Conservation (phyloP, 2,888 invertebrate genomes). For the Nycteola revayana region DNA sequence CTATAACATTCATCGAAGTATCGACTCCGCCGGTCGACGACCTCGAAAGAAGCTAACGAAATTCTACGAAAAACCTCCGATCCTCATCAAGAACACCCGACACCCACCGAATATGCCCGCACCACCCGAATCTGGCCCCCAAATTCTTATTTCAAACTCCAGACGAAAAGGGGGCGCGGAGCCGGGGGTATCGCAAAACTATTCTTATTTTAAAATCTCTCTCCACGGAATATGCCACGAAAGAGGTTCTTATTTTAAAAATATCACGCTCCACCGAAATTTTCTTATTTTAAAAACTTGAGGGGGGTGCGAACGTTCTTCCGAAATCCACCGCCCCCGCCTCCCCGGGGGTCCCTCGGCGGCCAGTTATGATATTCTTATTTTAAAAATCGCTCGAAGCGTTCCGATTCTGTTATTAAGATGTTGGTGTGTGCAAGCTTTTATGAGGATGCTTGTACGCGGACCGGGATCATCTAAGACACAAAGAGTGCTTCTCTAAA, state of each 20-base stretch:
- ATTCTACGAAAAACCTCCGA: constrained; percentile 77
- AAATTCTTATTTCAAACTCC: constrained; percentile 81
- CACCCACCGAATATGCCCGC: constrained; percentile 72
- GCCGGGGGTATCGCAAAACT: constrained; percentile 74
- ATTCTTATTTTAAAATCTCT: constrained; percentile 82
- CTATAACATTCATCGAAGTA: constrained; percentile 70
- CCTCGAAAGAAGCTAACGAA: constrained; percentile 71
- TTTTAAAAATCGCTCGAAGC: constrained; percentile 77
- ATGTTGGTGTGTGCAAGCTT: constrained; percentile 71
- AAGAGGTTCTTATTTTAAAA: constrained; percentile 81
- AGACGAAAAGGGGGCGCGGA: constrained; percentile 59
- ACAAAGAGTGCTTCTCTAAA: constrained; percentile 45
- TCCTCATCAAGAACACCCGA: constrained; percentile 76
- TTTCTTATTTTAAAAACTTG: constrained; percentile 79
- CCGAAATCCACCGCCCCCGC: constrained; percentile 67
- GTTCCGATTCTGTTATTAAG: constrained; percentile 79
- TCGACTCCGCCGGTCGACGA: constrained; percentile 73
- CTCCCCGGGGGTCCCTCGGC: constrained; percentile 48
- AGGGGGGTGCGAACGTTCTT: constrained; percentile 73
- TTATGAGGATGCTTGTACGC: constrained; percentile 55
- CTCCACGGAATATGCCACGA: constrained; percentile 81
- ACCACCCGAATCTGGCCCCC: constrained; percentile 73
- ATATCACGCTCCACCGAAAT: constrained; percentile 82
- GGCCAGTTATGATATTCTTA: constrained; percentile 80
- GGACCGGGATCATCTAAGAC: constrained; percentile 46